Evolutionary conservation across 1,140 invertebrate species (phyloP), one percentile per base, ranked within the genome.

Genomic region (Drosophila bocki): DNA sequence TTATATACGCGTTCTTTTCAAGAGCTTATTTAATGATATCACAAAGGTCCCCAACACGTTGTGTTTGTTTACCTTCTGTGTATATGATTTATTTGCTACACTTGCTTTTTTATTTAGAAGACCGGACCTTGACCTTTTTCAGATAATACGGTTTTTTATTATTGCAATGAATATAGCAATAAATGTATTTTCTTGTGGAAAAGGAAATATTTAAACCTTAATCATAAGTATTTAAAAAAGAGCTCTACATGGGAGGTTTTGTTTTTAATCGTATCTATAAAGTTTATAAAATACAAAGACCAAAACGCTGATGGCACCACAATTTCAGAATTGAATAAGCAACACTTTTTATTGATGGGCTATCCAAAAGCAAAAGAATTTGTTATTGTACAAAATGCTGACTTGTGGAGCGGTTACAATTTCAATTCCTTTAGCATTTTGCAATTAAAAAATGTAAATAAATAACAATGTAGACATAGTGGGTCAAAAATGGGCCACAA

Each of bases 81-180:
- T 29, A 59, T 72, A 48, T n/a, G 17, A 35, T 29, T 33, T 70
- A 50, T 50, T 32, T 64, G 50, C 19, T 32, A 35, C 35, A 33
- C 17, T 41, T 35, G 3, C 22, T 37, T 50, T 58, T 37, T 47
- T 64, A 50, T 54, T 60, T 45, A 33, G 33, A 13, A 29, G n/a
- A 29, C 19, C 32, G 75, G 70, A 87, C 77, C 84, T 88, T 87
- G 84, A 70, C 77, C 77, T 68, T 57, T 72, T 68, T 68, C n/a
- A 62, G 39, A 63, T 69, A 67, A 51, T 42, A 60, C 19, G 12
- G 2, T 39, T 53, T 56, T 26, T 41, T 37, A 37, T 45, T 50
- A 63, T 59, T 42, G 51, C 19, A 62, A n/a, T 41, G 11, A 42
- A 33, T 15, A 12, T 8, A 17, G 37, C 6, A 1, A 58, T 11